These are phyloP conservation scores for Dipodomys stephensi DNA, from an alignment of 2,113 vertebrate genomes.

Conservation along the genomic window DNA sequence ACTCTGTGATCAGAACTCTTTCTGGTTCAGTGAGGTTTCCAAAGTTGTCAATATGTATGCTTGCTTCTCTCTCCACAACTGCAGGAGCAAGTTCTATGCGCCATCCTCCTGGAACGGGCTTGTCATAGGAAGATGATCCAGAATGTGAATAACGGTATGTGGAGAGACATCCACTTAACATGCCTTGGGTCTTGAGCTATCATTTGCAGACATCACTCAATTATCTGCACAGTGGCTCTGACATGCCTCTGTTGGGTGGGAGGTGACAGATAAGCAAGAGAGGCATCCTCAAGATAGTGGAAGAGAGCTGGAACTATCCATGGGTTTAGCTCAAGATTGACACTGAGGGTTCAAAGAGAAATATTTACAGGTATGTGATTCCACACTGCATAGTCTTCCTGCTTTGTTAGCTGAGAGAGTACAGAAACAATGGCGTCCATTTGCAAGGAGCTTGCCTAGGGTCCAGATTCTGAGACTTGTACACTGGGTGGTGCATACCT, in stretches of 20 bases:
- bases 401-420: background rate
- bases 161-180: background rate
- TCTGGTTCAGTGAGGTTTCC: background rate
- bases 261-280: background rate
- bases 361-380: accelerated
- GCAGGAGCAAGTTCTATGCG: too few species aligned
- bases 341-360: background rate
- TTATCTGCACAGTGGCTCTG: background rate
- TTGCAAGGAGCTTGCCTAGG: background rate
- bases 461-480: background rate
- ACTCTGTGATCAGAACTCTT: background rate
- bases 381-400: too few species aligned
- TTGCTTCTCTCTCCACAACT: background rate
- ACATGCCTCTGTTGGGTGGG: background rate
- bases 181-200: accelerated
- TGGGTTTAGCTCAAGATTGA: background rate
- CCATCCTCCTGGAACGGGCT: background rate
- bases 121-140: background rate
- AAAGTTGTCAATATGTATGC: accelerated
- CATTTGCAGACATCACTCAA: background rate
- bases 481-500: too few species aligned
- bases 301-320: background rate
- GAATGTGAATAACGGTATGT: background rate
- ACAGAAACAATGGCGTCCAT: background rate
- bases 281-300: background rate